Conservation (phyloP, 1,140 invertebrate species). For the Patella vulgata region DNA sequence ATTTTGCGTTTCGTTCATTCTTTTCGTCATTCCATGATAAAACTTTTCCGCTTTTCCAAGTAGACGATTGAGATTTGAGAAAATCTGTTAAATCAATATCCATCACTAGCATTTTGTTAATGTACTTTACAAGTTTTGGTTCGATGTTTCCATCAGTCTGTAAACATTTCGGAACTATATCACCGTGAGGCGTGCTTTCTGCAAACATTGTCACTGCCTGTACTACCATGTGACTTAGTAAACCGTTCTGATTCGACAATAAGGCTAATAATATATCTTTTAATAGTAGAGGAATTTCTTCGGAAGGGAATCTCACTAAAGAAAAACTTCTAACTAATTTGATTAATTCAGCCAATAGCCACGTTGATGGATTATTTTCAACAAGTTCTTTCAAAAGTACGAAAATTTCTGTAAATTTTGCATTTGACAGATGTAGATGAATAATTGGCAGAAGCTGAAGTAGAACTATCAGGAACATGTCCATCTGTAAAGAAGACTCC, state of each 20-base stretch:
- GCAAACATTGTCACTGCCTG: conserved; percentile 44
- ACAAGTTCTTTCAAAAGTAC: too few relatives aligned
- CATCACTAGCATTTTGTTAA: conserved; percentile 22
- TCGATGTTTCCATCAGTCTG: conserved; percentile 28
- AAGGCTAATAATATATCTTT: conserved; percentile 24
- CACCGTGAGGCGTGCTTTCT: conserved; percentile 39
- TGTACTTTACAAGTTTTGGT: conserved; percentile 35
- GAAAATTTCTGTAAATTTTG: too few relatives aligned
- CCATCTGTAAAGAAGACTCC: too few relatives aligned
- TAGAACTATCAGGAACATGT: too few relatives aligned
- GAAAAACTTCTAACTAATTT: neutral
- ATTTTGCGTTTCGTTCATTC: too few relatives aligned
- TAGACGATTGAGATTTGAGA: too few relatives aligned
- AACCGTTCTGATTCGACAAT: conserved; percentile 22
- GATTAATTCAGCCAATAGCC: neutral
- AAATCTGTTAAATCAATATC: too few relatives aligned
- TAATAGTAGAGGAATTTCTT: conserved; percentile 27
- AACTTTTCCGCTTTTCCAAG: too few relatives aligned
- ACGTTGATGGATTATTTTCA: too few relatives aligned
- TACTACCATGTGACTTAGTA: conserved; percentile 33
- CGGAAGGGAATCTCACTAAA: conserved; percentile 9
- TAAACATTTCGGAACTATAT: conserved; percentile 45
- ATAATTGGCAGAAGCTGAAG: too few relatives aligned
- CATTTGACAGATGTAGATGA: too few relatives aligned
- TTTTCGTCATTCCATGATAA: too few relatives aligned